phyloP scores from a whole-genome alignment of 2,797 vertebrate species.

The Sebastes goodei region DNA sequence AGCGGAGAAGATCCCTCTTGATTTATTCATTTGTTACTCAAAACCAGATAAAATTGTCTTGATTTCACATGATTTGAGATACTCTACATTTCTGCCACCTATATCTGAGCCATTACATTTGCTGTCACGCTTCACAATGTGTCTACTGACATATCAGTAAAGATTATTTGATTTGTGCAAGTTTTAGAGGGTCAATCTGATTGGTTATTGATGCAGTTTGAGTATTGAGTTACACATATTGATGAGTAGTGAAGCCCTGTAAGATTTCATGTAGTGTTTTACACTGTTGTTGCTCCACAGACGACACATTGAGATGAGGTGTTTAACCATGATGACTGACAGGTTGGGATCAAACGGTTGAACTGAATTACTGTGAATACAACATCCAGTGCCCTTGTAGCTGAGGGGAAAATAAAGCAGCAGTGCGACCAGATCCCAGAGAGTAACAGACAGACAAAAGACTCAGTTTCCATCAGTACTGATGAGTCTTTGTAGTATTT shows the following conservation, averaged over 20 bases:
- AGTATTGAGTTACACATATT: not conserved
- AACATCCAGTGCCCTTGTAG: not conserved
- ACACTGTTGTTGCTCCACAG: not conserved
- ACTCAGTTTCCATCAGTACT: slow-evolving; percentile 9
- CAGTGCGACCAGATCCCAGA: slow-evolving; percentile 23
- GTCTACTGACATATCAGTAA: not conserved
- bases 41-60: slow-evolving; percentile 22
- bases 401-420: slow-evolving; percentile 9
- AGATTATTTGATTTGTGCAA: not conserved
- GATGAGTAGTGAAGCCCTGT: not conserved
- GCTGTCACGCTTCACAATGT: not conserved
- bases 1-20: not conserved
- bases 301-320: not conserved
- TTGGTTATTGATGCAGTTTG: not conserved
- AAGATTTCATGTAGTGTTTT: slow-evolving; percentile 8
- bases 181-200: not conserved
- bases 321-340: not conserved
- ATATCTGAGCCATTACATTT: not conserved
- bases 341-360: not conserved
- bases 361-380: slow-evolving; percentile 2
- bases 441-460: slow-evolving; percentile 20
- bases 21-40: slow-evolving; percentile 38
- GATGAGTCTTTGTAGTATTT: slow-evolving; percentile 23
- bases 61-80: slow-evolving; percentile 9
- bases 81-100: not conserved